phyloP scores from a whole-genome alignment of 2,113 vertebrate species.

The Pitta sordida region DNA sequence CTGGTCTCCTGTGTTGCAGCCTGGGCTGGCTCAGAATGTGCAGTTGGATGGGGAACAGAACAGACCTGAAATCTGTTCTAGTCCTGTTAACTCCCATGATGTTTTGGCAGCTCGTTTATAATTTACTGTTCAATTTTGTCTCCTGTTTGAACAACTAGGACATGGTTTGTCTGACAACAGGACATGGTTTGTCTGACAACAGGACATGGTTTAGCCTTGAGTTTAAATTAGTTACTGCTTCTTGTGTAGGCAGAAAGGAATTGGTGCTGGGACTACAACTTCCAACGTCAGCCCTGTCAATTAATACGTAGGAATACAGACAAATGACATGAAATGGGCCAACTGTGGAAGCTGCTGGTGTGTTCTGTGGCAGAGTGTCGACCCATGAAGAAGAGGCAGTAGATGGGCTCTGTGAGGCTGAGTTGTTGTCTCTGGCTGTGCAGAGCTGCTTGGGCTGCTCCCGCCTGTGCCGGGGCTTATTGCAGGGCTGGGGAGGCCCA shows the following conservation, averaged over 20 bases:
- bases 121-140: not conserved
- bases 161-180: too few species aligned
- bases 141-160: not conserved
- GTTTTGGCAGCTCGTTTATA: fast-evolving
- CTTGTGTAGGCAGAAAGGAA: not conserved
- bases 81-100: not conserved
- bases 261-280: fast-evolving
- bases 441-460: not conserved
- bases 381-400: fast-evolving
- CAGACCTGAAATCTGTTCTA: not conserved
- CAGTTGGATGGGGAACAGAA: fast-evolving
- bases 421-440: fast-evolving
- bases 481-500: not conserved
- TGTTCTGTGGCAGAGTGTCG: fast-evolving
- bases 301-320: not conserved
- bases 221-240: not conserved
- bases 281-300: not conserved
- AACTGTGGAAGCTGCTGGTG: fast-evolving
- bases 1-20: fast-evolving
- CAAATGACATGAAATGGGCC: not conserved
- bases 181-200: too few species aligned
- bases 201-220: too few species aligned
- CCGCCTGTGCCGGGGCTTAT: fast-evolving
- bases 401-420: fast-evolving
- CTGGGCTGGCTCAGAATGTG: not conserved